Percentiles rank a stretch among this genome's conserved stretches.
Evolutionary conservation across 2,113 vertebrate genomes (phyloP).

Genomic region (Pangasianodon gigas): DNA sequence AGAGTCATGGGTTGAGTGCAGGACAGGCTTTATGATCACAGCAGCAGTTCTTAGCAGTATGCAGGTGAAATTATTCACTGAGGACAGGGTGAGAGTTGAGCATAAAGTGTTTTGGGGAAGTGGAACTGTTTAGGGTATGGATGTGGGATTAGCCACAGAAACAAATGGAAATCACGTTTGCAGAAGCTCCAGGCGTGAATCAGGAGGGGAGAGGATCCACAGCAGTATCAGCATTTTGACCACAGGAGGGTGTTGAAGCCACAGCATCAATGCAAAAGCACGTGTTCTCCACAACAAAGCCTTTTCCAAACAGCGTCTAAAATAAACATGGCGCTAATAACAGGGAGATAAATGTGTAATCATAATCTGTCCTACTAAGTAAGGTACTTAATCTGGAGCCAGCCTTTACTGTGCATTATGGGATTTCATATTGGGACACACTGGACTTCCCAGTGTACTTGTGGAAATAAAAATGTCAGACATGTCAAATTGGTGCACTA

Average conservation of each 20-base stretch:
- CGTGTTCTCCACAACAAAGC: constrained; percentile 42
- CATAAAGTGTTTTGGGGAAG: not conserved
- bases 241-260: constrained; percentile 53
- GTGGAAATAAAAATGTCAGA: not conserved
- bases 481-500: not conserved
- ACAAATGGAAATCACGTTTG: not conserved
- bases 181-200: not conserved
- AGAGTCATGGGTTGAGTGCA: not conserved
- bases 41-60: not conserved
- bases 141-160: not conserved
- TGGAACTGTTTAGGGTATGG: not conserved
- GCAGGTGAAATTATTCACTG: not conserved
- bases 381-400: not conserved
- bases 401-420: no score
- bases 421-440: not conserved
- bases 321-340: not conserved
- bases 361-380: not conserved
- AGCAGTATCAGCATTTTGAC: constrained; percentile 26
- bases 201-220: not conserved
- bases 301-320: not conserved
- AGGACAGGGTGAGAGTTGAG: not conserved
- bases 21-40: not conserved
- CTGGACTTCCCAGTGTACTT: not conserved
- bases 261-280: constrained; percentile 29
- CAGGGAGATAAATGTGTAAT: not conserved